Base-by-base conservation (phyloP, 2,797 vertebrate genomes). In the Centropyge bicolor region DNA sequence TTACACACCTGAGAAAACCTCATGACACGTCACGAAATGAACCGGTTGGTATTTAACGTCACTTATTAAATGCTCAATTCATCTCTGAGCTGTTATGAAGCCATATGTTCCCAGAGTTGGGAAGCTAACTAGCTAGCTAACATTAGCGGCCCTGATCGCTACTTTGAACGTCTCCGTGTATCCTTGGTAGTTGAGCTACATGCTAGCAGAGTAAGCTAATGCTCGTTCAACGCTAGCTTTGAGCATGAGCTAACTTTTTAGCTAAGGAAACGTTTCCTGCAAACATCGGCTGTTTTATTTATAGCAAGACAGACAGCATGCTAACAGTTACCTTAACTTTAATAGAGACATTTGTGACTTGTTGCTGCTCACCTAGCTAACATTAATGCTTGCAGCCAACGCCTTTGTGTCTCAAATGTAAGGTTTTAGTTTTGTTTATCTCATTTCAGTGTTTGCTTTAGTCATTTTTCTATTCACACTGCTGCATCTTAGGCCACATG, bases 41-140 rank as follows among this genome's bases (percentile, higher is more conserved):
- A 27, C 69, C 83, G 94, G 94, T 96, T 78, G 48, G 94, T 95
- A 76, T 69, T 76, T 0, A 43, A 31, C 19, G 46, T 24, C 13
- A 3, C 5, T 6, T 17, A 41, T 57, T 16, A n/a, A 13, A 27
- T 11, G 6, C 6, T 35, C 17, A 35, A 43, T 9, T 20, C 8
- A 9, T 5, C 31, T 27, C 0, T 19, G 7, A 27, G 17, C 9
- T 22, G 1, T 20, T 31, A 5, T 52, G 31, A 24, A 81, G 72
- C 63, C 90, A 86, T 90, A 91, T 88, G 86, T 74, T 88, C 40
- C 51, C 41, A 24, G 46, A 73, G 76, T 67, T 59, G 38, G 13
- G n/a, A 72, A 8, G 87, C 89, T 90, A 87, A 64, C 67, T 5
- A 27, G 79, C 65, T 88, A 75, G 64, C 80, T 75, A 5, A n/a